These are phyloP conservation scores for Clusia tigrina DNA, from an alignment of 2,888 invertebrate species.

Conservation along the genomic window DNA sequence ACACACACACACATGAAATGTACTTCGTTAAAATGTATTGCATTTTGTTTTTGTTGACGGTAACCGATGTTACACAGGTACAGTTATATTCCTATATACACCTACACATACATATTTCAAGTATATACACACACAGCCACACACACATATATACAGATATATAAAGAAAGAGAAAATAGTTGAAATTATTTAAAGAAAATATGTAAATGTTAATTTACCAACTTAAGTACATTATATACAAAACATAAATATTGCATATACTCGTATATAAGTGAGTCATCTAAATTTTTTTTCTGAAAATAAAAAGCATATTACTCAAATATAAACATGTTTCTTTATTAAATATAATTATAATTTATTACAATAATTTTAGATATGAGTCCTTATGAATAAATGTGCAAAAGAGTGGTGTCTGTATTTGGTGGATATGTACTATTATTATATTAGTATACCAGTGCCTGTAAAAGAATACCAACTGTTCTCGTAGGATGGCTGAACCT, in stretches of 20 bases:
- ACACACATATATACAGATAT: background rate
- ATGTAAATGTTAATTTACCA: slow-evolving; percentile 16
- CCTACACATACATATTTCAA: slow-evolving; percentile 19
- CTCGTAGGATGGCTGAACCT: no score
- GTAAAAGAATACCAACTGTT: no score
- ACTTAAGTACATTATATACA: slow-evolving; percentile 26
- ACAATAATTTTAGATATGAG: no score
- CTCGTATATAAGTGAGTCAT: slow-evolving; percentile 45
- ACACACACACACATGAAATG: slow-evolving; percentile 26
- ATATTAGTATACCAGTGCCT: no score
- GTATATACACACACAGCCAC: slow-evolving; percentile 22
- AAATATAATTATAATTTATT: no score
- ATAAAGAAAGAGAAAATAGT: slow-evolving; percentile 24
- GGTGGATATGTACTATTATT: no score
- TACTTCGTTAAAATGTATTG: slow-evolving; percentile 23
- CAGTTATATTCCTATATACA: slow-evolving; percentile 34
- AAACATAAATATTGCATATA: background rate
- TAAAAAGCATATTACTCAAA: slow-evolving; percentile 56
- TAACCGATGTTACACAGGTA: no score
- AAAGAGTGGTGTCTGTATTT: no score
- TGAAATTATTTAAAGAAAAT: slow-evolving; percentile 24
- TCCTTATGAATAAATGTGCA: no score
- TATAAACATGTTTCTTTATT: slow-evolving; percentile 32
- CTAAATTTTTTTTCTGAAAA: slow-evolving; percentile 52
- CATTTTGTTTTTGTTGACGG: slow-evolving; percentile 25